These are phyloP conservation scores for Cyphomyrus discorhynchus DNA, from an alignment of 2,113 vertebrate species.

Conservation along the genomic window DNA sequence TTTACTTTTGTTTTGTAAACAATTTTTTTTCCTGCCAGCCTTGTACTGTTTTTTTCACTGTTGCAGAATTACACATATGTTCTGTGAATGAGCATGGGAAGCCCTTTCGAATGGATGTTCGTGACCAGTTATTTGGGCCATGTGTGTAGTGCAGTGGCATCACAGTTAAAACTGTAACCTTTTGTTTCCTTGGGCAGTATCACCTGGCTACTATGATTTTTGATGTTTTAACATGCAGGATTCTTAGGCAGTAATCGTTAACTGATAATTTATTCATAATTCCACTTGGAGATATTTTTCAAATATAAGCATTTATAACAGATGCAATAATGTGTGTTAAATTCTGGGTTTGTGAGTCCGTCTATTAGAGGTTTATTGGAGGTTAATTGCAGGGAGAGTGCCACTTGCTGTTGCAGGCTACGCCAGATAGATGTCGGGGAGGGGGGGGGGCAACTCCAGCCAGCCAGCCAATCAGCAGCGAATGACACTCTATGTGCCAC, in stretches of 20 bases:
- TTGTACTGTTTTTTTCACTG: background rate
- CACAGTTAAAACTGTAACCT: background rate
- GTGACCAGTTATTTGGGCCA: background rate
- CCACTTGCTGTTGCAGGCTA: background rate
- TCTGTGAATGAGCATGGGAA: background rate
- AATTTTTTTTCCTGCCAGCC: background rate
- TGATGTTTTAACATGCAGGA: background rate
- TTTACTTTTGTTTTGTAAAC: background rate
- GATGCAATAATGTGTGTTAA: background rate
- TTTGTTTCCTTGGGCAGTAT: background rate
- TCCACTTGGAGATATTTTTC: background rate
- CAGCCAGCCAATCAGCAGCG: background rate
- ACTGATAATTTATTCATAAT: background rate
- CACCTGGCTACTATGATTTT: background rate
- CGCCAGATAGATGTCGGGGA: background rate
- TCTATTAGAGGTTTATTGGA: background rate
- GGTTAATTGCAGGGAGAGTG: background rate
- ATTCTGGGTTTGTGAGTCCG: background rate
- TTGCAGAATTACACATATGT: background rate
- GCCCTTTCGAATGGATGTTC: background rate
- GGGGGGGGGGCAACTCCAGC: background rate
- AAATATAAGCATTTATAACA: background rate
- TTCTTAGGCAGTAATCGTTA: background rate
- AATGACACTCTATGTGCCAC: background rate
- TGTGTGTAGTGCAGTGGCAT: background rate